Percentiles rank a stretch among this genome's conserved stretches.
These are phyloP conservation scores for Pimephales promelas DNA, from an alignment of 2,113 vertebrate genomes.

Conservation along the genomic window DNA sequence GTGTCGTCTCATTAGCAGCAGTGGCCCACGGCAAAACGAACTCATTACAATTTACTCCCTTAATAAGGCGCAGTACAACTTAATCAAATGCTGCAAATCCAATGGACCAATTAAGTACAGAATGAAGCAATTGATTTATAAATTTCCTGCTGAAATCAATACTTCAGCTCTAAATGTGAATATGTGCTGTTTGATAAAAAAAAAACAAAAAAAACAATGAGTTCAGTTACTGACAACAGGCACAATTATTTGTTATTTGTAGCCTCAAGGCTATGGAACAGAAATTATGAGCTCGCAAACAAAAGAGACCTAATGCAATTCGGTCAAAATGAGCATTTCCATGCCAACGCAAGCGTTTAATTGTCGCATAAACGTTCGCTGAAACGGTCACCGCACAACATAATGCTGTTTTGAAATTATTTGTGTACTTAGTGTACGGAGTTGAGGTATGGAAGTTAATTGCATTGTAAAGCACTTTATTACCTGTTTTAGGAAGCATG, in stretches of 20 bases:
- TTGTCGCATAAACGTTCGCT: conserved; percentile 14
- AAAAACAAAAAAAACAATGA: conserved; percentile 14
- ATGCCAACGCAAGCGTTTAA: not conserved
- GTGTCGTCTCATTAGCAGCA: conserved; percentile 46
- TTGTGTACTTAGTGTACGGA: not conserved
- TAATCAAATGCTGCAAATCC: conserved; percentile 54
- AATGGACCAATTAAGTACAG: conserved; percentile 47
- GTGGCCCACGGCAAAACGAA: conserved; percentile 34
- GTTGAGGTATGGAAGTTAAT: not conserved
- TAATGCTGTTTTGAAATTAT: conserved; percentile 33
- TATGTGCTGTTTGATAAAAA: conserved; percentile 21
- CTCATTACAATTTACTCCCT: conserved; percentile 49
- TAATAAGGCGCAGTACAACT: conserved; percentile 47
- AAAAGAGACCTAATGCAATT: conserved; percentile 40
- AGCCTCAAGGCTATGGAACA: conserved; percentile 26
- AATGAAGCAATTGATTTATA: conserved; percentile 49
- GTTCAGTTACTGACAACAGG: conserved; percentile 21
- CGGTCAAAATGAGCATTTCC: not conserved
- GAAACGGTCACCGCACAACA: conserved; percentile 11
- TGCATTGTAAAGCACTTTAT: conserved; percentile 27
- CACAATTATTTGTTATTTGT: conserved; percentile 8
- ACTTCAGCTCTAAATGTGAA: conserved; percentile 36
- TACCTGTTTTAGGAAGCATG: conserved; percentile 3
- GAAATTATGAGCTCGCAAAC: conserved; percentile 26
- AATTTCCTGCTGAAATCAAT: conserved; percentile 51